Conservation (phyloP, 2,888 invertebrate species). For the Calliphora vomitoria region DNA sequence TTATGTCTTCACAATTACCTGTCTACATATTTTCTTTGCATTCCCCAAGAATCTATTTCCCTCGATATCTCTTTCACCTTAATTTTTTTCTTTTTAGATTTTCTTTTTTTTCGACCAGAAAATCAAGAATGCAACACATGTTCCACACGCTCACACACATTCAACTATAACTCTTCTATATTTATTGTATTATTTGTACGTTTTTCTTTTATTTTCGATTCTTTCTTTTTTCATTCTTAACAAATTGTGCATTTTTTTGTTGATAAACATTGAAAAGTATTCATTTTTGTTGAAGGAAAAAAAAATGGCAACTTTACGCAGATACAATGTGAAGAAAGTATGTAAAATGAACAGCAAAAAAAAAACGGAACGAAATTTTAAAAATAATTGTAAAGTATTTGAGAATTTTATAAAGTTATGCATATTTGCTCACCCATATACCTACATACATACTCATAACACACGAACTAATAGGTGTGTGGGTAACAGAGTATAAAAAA, state of each 20-base stretch:
- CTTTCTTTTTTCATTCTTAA: background rate
- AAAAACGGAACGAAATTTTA: background rate
- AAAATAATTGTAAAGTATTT: background rate
- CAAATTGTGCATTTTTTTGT: background rate
- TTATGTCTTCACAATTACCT: background rate
- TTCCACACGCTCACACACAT: background rate
- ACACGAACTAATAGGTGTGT: too few relatives aligned
- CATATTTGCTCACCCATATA: background rate
- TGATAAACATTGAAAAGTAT: background rate
- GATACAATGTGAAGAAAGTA: background rate
- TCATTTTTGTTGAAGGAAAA: background rate
- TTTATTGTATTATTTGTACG: background rate
- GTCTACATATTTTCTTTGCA: background rate
- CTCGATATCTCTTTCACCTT: background rate
- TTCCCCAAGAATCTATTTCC: background rate
- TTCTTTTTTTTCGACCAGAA: conserved; percentile 11
- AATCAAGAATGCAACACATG: conserved; percentile 27
- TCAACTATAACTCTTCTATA: conserved; percentile 4
- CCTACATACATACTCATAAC: too few relatives aligned
- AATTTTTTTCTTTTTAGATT: background rate
- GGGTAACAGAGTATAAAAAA: background rate
- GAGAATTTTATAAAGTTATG: conserved; percentile 1
- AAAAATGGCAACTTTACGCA: background rate
- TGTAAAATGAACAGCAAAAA: background rate
- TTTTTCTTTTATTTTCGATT: background rate